Evolutionary conservation across 2,113 vertebrate species (phyloP), one percentile per base, ranked within the genome.

Genomic region (Meleagris gallopavo): DNA sequence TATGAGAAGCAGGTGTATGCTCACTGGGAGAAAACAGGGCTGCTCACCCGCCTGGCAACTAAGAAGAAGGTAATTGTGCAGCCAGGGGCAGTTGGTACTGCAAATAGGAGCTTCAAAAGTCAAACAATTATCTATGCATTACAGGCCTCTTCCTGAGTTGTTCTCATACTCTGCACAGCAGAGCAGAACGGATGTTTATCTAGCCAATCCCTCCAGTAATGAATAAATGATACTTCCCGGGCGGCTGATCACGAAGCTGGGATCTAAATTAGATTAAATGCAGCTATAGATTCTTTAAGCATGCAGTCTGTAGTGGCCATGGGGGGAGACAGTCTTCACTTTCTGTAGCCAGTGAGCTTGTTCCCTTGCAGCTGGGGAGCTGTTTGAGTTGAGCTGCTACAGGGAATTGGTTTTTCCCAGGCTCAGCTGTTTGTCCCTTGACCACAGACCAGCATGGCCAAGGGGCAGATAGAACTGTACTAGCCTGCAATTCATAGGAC

Each of bases 21-120:
- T 13, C 98, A 98, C 97, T 99, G 99, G 99, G 98, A 99, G 77
- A 97, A 97, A 82, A 98, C 90, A 0, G 98, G 99, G 5, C 77
- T 98, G 71, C 96, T 99, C 21, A 83, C 96, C 25, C 98, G 98
- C 38, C 96, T 99, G 77, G 96, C 97, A 19, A 43, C 95, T 54
- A 99, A 98, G 97, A 99, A 99, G 89, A 99, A 99, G 98, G 99
- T 98, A 83, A 95, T 78, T 75, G n/a, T 69, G 10, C 36, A 48
- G 52, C 52, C 52, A 17, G 52, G 58, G 55, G 34, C 65, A 75
- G 67, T 32, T 66, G 61, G 41, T 73, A 43, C 71, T 87, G 89
- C 30, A 60, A 73, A 67, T 6, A 40, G 40, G 30, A n/a, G 50
- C 75, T 90, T 89, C 75, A 64, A 29, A 93, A 82, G 2, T 30